Evolutionary conservation across 2,113 vertebrate species (phyloP).

Genomic region (Scomber scombrus): DNA sequence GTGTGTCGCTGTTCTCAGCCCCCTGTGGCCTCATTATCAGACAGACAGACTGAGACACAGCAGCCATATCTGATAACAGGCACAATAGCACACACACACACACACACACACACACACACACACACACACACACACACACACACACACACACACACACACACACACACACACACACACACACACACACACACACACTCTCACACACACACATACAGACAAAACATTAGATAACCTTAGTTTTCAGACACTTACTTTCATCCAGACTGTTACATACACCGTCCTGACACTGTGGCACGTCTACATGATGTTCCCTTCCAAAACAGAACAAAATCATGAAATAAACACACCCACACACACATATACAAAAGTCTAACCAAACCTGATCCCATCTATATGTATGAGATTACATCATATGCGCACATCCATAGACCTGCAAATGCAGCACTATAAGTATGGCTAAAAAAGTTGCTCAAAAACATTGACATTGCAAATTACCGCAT

Average conservation of each 20-base stretch:
- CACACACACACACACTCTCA: slow-evolving; percentile 9
- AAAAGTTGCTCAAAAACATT: too few species aligned
- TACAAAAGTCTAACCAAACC: neutral
- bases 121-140: slow-evolving; percentile 13
- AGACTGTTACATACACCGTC: neutral
- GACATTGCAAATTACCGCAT: too few species aligned
- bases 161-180: slow-evolving; percentile 16
- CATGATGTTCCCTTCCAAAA: neutral
- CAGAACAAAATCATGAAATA: neutral
- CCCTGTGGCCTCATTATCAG: slow-evolving; percentile 85
- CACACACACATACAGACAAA: neutral
- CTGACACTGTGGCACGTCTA: slow-evolving; percentile 41
- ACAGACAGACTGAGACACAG: slow-evolving; percentile 59
- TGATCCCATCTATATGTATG: neutral
- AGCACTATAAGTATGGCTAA: neutral
- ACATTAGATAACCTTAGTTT: neutral
- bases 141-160: neutral
- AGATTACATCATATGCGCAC: too few species aligned
- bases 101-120: slow-evolving; percentile 14
- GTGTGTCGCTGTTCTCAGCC: slow-evolving; percentile 54
- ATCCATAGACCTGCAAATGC: neutral
- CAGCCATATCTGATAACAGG: slow-evolving; percentile 47
- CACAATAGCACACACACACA: slow-evolving; percentile 24
- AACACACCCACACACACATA: neutral
- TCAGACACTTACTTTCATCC: slow-evolving; percentile 25